These are phyloP conservation scores for Sciaenops ocellatus DNA, from an alignment of 2,797 vertebrate genomes.

Conservation along the genomic window DNA sequence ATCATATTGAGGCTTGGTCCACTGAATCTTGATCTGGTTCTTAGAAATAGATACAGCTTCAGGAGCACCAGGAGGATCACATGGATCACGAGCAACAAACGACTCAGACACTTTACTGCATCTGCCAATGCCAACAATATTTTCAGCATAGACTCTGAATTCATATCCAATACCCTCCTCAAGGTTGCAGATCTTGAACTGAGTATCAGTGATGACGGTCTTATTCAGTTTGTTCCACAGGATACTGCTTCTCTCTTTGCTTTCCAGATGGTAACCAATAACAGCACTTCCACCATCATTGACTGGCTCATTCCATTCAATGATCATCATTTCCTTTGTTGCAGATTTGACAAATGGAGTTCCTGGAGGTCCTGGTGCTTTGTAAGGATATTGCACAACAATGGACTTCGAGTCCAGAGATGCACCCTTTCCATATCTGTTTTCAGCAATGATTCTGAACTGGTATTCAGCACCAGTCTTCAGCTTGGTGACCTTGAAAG, in stretches of 20 bases:
- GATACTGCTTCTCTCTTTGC: constrained; percentile 98
- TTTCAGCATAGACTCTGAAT: constrained; percentile 96
- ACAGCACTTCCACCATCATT: constrained; percentile 95
- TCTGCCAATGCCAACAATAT: constrained; percentile 96
- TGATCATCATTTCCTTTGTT: constrained; percentile 96
- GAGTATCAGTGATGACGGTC: constrained; percentile 92
- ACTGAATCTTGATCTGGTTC: constrained; percentile 91
- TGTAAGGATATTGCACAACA: constrained; percentile 97
- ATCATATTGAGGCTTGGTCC: constrained; percentile 98
- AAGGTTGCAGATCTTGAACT: constrained; percentile 95
- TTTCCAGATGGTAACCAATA: constrained; percentile 97
- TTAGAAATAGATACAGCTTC: constrained; percentile 94
- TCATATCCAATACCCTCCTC: constrained; percentile 98
- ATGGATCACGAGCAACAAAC: constrained; percentile 96
- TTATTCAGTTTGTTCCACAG: constrained; percentile 98
- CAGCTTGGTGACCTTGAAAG: constrained; percentile 93
- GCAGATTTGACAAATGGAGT: constrained; percentile 92
- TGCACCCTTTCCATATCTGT: constrained; percentile 95
- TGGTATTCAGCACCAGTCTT: constrained; percentile 97
- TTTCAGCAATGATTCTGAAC: constrained; percentile 98
- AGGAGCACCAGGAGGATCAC: constrained; percentile 96
- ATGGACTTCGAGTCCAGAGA: constrained; percentile 92
- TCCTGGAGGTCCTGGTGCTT: constrained; percentile 96
- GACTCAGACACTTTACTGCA: constrained; percentile 97
- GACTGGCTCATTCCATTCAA: constrained; percentile 98